Evolutionary conservation across 2,888 invertebrate genomes (phyloP).

Genomic region (Drosophila quinaria): DNA sequence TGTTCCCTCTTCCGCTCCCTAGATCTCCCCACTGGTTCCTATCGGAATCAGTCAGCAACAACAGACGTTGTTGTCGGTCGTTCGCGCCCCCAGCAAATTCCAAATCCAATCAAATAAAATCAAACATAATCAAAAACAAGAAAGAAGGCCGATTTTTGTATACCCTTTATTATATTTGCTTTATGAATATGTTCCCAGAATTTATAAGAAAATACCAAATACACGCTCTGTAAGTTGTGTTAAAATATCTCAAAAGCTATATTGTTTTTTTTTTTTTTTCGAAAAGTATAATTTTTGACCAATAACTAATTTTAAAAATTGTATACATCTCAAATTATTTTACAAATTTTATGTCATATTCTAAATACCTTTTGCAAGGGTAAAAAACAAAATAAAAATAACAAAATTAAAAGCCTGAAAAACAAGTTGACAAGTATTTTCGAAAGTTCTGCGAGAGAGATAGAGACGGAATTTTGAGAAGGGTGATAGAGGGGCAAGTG

Average conservation of each 20-base stretch:
- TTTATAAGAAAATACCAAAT: too few species aligned
- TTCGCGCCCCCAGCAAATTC: conserved; percentile 37
- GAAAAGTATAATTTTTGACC: too few species aligned
- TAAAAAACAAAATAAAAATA: conserved; percentile 1
- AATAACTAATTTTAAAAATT: too few species aligned
- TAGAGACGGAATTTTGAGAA: neutral
- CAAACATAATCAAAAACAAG: conserved; percentile 4
- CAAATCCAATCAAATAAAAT: conserved; percentile 23
- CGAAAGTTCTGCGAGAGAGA: neutral
- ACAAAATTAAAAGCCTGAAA: conserved; percentile 11
- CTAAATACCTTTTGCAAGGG: neutral
- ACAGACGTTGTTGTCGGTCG: conserved; percentile 8
- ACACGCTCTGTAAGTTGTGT: too few species aligned
- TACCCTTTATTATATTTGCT: neutral
- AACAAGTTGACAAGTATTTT: conserved; percentile 55
- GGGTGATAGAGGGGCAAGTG: neutral
- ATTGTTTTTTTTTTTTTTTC: too few species aligned
- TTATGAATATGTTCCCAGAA: too few species aligned
- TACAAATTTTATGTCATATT: neutral
- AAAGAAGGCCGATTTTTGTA: neutral
- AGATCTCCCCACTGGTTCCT: neutral
- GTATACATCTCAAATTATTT: too few species aligned
- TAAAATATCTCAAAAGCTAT: too few species aligned
- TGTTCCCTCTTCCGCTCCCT: neutral
- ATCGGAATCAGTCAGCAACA: conserved; percentile 30